Conservation (phyloP, 2,113 vertebrate species). For the Copsychus sechellarum region DNA sequence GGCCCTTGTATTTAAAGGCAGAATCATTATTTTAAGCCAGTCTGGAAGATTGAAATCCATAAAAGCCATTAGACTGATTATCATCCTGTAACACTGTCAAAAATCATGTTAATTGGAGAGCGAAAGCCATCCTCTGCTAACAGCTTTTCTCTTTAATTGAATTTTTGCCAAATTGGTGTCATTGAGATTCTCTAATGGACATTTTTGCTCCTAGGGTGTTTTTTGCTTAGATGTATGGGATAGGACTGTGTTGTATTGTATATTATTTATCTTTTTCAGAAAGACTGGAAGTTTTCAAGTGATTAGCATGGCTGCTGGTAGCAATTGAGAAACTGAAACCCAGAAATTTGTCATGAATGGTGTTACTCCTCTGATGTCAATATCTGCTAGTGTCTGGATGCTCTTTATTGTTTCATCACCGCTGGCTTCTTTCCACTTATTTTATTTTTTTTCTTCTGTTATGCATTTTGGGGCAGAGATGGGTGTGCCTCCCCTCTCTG, state of each 20-base stretch:
- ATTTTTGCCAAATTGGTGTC: slow-evolving; percentile 19
- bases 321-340: neutral
- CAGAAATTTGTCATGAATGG: neutral
- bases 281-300: neutral
- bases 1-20: neutral
- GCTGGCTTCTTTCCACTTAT: neutral
- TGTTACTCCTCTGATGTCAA: neutral
- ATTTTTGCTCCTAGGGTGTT: neutral
- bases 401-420: neutral
- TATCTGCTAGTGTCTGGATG: neutral
- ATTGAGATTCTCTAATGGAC: neutral
- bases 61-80: slow-evolving; percentile 51
- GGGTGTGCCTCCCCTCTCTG: neutral
- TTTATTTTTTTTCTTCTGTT: neutral
- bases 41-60: slow-evolving; percentile 33
- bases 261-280: neutral
- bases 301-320: neutral
- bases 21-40: slow-evolving; percentile 45
- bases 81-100: slow-evolving; percentile 1
- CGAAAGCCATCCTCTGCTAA: neutral
- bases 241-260: neutral
- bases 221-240: neutral
- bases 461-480: neutral
- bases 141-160: slow-evolving; percentile 34
- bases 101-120: slow-evolving; percentile 45